Percentiles rank a stretch among this genome's conserved stretches.
Evolutionary conservation across 2,113 vertebrate genomes (phyloP).

Genomic region (Lepidothrix coronata): DNA sequence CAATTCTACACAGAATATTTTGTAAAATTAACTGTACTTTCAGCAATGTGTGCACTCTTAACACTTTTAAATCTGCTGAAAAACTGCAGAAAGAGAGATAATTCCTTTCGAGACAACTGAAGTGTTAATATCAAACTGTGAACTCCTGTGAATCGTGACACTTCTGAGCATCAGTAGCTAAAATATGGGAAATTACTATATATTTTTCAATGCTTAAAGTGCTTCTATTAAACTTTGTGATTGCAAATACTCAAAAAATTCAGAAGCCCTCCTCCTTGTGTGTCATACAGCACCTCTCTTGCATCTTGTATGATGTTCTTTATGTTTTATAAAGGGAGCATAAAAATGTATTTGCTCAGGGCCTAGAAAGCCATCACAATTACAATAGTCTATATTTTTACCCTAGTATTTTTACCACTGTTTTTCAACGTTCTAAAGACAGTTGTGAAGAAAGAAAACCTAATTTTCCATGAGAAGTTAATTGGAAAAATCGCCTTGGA

Average conservation of each 20-base stretch:
- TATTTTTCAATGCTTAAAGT: neutral
- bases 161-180: neutral
- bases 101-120: neutral
- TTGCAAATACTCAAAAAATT: neutral
- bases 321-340: neutral
- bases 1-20: neutral
- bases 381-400: neutral
- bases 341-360: neutral
- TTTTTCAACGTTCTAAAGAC: neutral
- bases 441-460: neutral
- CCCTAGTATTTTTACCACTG: accelerated
- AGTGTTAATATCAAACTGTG: neutral
- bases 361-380: neutral
- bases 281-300: neutral
- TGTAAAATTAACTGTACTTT: neutral
- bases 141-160: neutral
- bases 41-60: neutral
- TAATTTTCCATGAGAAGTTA: neutral
- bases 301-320: neutral
- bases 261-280: neutral
- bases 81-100: neutral
- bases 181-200: neutral
- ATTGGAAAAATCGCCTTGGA: neutral
- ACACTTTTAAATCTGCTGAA: neutral
- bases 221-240: neutral